A percentile compares a stretch with the other conserved stretches of the same genome.
Evolutionary conservation across 2,797 vertebrate species (phyloP).

Genomic region (Hydrophis major): DNA sequence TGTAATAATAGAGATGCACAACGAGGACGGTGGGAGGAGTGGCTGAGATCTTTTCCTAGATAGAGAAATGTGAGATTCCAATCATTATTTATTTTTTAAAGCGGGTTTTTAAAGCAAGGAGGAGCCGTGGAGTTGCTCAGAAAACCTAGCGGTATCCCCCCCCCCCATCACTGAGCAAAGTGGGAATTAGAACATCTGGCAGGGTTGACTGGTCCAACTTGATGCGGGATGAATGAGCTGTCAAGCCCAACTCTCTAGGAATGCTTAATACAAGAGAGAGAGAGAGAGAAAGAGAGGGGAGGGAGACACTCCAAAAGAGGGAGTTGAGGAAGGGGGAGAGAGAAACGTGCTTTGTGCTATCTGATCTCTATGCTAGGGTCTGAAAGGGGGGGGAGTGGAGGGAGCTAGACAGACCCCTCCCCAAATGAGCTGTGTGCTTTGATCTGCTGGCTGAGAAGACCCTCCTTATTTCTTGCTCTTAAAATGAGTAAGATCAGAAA

Average conservation of each 20-base stretch:
- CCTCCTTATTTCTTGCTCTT: conserved; percentile 37
- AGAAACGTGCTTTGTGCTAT: no score
- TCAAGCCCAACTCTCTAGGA: no score
- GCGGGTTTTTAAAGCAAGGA: background rate
- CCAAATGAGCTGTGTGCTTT: conserved; percentile 42
- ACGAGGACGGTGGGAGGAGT: background rate
- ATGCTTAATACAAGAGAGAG: no score
- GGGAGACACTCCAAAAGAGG: no score
- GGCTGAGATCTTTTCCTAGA: background rate
- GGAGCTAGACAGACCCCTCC: background rate
- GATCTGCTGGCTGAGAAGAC: background rate
- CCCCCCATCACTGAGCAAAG: no score
- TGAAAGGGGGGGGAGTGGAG: background rate
- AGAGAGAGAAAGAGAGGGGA: no score
- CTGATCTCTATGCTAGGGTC: conserved; percentile 49
- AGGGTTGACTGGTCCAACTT: no score
- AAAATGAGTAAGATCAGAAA: conserved; percentile 63
- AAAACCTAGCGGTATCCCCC: no score
- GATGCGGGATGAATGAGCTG: no score
- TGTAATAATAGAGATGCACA: rapidly evolving
- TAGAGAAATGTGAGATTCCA: rapidly evolving
- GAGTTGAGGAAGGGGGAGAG: no score
- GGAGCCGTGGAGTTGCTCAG: background rate
- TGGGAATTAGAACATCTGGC: no score
- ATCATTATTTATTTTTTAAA: background rate